Evolutionary conservation across 2,888 invertebrate species (phyloP).

Genomic region (Rhopalosiphum nymphaeae): DNA sequence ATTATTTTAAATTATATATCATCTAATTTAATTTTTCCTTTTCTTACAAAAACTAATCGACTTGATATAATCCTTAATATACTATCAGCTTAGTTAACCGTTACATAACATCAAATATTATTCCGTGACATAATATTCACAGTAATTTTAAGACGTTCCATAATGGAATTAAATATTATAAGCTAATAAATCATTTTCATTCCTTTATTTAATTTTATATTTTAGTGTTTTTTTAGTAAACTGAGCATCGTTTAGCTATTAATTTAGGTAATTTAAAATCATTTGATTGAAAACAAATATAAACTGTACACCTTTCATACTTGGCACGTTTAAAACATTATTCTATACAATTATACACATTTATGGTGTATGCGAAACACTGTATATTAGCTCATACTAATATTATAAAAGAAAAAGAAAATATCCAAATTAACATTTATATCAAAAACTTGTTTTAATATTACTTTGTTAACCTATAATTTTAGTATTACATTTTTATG

Average conservation of each 20-base stretch:
- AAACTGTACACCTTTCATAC: background rate
- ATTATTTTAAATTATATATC: background rate
- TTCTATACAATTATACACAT: background rate
- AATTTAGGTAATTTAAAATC: background rate
- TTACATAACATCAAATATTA: background rate
- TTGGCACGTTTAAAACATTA: background rate
- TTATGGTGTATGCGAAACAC: background rate
- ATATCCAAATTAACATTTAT: background rate
- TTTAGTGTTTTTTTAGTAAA: background rate
- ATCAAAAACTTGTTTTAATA: background rate
- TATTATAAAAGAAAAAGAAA: background rate
- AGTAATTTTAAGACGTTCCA: background rate
- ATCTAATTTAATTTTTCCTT: background rate
- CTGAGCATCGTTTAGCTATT: background rate
- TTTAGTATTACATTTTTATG: background rate
- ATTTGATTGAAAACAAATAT: background rate
- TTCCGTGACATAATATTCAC: slow-evolving; percentile 2
- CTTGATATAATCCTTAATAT: background rate
- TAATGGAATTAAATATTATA: background rate
- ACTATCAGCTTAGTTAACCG: background rate
- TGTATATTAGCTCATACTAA: background rate
- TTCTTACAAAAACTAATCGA: background rate
- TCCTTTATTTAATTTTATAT: background rate
- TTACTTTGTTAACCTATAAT: background rate
- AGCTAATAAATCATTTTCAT: slow-evolving; percentile 12